Conservation (phyloP, 2,113 vertebrate genomes). For the Megalops atlanticus region DNA sequence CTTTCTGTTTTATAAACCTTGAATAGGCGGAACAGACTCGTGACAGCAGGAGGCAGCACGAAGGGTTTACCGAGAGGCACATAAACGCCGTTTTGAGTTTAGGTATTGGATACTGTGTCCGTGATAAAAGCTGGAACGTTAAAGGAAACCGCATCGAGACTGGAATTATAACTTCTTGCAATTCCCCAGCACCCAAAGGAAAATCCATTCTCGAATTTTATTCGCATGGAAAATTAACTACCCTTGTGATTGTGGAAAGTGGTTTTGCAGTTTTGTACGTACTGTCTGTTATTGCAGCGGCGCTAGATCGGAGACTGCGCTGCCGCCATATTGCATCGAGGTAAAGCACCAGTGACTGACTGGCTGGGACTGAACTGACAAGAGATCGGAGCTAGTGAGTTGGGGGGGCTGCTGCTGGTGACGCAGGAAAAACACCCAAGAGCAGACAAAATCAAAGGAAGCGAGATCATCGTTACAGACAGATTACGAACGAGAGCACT, state of each 20-base stretch:
- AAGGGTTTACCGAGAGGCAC: conserved; percentile 4
- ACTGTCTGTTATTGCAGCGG: conserved; percentile 20
- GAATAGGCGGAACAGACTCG: neutral
- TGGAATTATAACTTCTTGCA: neutral
- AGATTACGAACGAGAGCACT: conserved; percentile 51
- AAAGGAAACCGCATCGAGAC: neutral
- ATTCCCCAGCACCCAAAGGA: neutral
- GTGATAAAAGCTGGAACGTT: conserved; percentile 12
- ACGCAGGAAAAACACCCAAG: conserved; percentile 87
- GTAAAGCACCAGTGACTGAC: conserved; percentile 59
- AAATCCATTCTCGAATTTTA: neutral
- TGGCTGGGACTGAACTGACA: conserved; percentile 61
- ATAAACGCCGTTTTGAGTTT: conserved; percentile 14
- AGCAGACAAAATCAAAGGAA: conserved; percentile 63
- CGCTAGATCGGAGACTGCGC: conserved; percentile 57
- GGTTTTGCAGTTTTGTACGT: neutral
- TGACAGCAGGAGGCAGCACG: conserved; percentile 1
- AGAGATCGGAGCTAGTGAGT: conserved; percentile 63
- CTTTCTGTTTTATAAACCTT: conserved; percentile 8
- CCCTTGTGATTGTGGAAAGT: neutral
- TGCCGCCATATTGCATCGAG: conserved; percentile 75
- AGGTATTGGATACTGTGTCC: conserved; percentile 10
- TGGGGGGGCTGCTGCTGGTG: conserved; percentile 69
- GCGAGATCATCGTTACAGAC: conserved; percentile 52
- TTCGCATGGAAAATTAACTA: neutral